Evolutionary conservation across 92 coral and sea anemone genomes (phyloP).

Genomic region (Desmophyllum pertusum): DNA sequence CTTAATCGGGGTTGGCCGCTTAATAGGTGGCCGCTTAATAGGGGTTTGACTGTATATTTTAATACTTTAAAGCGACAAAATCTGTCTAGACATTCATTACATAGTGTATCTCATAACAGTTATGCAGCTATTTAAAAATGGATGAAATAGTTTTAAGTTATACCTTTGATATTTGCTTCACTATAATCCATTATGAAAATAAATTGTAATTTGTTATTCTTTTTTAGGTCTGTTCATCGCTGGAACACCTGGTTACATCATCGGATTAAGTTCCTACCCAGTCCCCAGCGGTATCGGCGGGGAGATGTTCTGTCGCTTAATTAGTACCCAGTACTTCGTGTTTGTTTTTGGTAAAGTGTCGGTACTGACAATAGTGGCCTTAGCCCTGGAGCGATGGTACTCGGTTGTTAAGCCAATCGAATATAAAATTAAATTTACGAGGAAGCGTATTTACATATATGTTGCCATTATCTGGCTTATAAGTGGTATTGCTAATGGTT

Average conservation of each 20-base stretch:
- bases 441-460: conserved; percentile 43
- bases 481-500: conserved; percentile 18
- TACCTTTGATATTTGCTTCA: neutral
- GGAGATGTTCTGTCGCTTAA: conserved; percentile 66
- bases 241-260: conserved; percentile 62
- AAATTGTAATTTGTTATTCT: neutral
- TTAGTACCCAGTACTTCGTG: conserved; percentile 77
- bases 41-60: too few relatives aligned
- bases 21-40: too few relatives aligned
- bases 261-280: conserved; percentile 44
- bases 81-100: too few relatives aligned
- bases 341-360: conserved; percentile 74
- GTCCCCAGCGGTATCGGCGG: conserved; percentile 59
- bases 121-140: neutral
- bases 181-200: neutral
- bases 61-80: too few relatives aligned
- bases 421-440: conserved; percentile 42
- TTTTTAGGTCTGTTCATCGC: conserved; percentile 37
- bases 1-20: too few relatives aligned
- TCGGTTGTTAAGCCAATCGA: conserved; percentile 64
- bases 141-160: neutral
- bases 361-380: conserved; percentile 61
- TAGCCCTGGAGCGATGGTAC: conserved; percentile 88
- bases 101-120: too few relatives aligned
- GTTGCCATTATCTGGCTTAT: conserved; percentile 41